Evolutionary conservation across 2,113 vertebrate genomes (phyloP).

Genomic region (Chloroceryle aenea): DNA sequence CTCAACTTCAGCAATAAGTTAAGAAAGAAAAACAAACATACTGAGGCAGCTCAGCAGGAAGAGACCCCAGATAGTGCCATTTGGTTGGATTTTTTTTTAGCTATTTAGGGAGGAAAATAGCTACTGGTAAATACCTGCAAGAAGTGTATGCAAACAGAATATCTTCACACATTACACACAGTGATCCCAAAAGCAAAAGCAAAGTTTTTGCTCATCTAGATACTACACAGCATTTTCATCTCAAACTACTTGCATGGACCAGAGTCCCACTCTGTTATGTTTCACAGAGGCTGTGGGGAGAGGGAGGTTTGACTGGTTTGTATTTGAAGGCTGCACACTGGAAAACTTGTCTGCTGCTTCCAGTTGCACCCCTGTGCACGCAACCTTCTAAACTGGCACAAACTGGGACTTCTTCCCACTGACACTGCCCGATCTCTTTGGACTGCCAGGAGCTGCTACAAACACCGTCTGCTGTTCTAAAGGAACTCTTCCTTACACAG

Average conservation of each 20-base stretch:
- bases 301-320: background rate
- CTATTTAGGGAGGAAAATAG: background rate
- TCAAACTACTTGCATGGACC: background rate
- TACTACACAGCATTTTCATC: background rate
- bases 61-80: background rate
- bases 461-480: background rate
- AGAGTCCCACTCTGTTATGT: background rate
- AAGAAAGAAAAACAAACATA: background rate
- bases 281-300: background rate
- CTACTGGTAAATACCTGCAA: background rate
- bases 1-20: background rate
- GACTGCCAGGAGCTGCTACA: accelerated
- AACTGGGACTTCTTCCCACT: background rate
- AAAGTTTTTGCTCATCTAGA: background rate
- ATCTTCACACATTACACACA: background rate
- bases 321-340: background rate
- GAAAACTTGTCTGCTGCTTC: background rate
- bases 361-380: background rate
- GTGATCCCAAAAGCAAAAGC: background rate
- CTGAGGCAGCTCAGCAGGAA: background rate
- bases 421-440: background rate
- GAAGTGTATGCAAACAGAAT: background rate
- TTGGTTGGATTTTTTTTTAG: too few species aligned
- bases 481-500: background rate
- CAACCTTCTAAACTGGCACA: background rate